Percentiles rank a stretch among this genome's conserved stretches.
Evolutionary conservation across 2,113 vertebrate species (phyloP).

Genomic region (Cryptotis parvus): DNA sequence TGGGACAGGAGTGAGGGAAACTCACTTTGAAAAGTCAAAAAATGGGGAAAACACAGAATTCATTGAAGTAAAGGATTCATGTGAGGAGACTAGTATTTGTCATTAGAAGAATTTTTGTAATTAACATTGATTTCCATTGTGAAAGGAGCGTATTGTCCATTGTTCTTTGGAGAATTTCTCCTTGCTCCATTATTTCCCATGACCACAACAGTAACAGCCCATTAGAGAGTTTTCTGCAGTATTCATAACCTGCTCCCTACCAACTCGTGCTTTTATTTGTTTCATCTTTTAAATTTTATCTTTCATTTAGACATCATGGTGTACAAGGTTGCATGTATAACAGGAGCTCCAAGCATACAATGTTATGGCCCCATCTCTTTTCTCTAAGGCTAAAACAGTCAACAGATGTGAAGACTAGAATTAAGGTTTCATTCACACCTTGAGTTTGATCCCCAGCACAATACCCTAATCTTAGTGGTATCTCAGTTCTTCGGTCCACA

Average conservation of each 20-base stretch:
- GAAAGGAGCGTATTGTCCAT: neutral
- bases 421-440: neutral
- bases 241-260: neutral
- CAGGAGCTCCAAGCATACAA: too few relatives aligned
- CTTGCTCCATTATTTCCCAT: neutral
- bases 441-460: too few relatives aligned
- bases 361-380: too few relatives aligned
- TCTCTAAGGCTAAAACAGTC: neutral
- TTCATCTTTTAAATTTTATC: neutral
- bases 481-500: too few relatives aligned
- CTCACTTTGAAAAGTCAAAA: too few relatives aligned
- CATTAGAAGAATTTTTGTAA: neutral
- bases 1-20: too few relatives aligned
- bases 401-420: neutral
- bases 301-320: too few relatives aligned
- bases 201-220: neutral
- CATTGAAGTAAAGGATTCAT: neutral
- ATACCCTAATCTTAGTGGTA: too few relatives aligned
- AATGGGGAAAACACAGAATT: neutral
- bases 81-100: neutral
- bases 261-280: neutral
- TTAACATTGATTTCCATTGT: neutral
- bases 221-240: neutral
- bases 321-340: too few relatives aligned
- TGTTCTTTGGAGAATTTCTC: neutral